Conservation (phyloP, 1,140 invertebrate species). For the Anoplolepis gracilipes region DNA sequence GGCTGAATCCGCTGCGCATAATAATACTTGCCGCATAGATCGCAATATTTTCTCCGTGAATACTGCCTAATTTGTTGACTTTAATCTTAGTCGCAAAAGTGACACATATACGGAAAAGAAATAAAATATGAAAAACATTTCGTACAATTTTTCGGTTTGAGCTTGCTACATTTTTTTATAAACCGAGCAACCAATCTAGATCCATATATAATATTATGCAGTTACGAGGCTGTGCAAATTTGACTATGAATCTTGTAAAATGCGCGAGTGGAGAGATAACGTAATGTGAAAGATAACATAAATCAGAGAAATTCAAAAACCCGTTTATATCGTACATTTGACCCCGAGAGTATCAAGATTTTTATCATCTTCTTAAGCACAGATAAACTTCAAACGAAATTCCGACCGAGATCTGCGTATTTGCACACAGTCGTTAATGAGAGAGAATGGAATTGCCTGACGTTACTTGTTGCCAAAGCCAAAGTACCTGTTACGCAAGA, state of each 20-base stretch:
- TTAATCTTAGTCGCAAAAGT: not conserved
- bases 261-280: not conserved
- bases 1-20: not conserved
- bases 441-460: constrained; percentile 53
- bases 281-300: not conserved
- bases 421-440: constrained; percentile 57
- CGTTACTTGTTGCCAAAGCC: constrained; percentile 62
- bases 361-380: constrained; percentile 6
- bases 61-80: not conserved
- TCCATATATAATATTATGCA: not conserved
- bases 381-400: constrained; percentile 38
- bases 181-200: not conserved
- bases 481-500: constrained; percentile 61
- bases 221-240: not conserved
- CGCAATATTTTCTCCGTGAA: not conserved
- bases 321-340: not conserved
- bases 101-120: not conserved
- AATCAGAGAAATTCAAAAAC: not conserved
- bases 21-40: not conserved
- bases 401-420: constrained; percentile 22
- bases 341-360: not conserved
- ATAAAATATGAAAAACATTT: not conserved
- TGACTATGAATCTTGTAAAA: not conserved
- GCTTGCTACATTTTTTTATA: not conserved
- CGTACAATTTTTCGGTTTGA: not conserved